Conservation (phyloP, 2,113 vertebrate species). For the Petrocephalus microphthalmus region DNA sequence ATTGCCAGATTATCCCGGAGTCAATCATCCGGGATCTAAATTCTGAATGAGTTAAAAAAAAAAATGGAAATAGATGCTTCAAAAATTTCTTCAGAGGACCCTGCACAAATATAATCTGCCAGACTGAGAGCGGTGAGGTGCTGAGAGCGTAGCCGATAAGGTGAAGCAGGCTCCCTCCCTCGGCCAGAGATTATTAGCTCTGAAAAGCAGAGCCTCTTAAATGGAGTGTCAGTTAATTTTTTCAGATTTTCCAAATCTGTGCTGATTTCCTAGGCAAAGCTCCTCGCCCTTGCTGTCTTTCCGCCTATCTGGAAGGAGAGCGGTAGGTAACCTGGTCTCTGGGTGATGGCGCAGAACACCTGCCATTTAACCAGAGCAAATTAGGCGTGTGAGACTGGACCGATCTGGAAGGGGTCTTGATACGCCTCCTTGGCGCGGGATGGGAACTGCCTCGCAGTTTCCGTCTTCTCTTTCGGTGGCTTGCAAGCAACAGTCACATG, state of each 20-base stretch:
- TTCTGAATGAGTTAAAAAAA: constrained; percentile 9
- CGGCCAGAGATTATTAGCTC: neutral
- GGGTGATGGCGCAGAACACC: neutral
- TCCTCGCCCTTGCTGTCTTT: constrained; percentile 1
- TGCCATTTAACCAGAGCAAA: constrained; percentile 20
- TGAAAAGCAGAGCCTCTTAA: neutral
- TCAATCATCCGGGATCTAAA: neutral
- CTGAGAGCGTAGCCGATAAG: neutral
- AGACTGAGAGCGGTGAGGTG: neutral
- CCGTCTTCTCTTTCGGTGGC: neutral
- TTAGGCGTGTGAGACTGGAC: constrained; percentile 28
- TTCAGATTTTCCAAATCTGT: neutral
- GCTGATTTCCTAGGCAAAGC: neutral
- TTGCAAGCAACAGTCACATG: neutral
- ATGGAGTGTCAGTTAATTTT: neutral
- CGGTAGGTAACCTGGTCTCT: neutral
- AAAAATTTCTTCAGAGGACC: neutral
- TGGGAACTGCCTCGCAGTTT: neutral
- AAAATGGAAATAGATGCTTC: neutral
- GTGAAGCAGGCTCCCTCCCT: neutral
- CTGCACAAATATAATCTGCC: neutral
- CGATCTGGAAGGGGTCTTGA: constrained; percentile 11
- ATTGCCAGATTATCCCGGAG: neutral
- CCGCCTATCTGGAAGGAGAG: neutral
- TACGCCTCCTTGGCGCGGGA: neutral